phyloP scores from a whole-genome alignment of 2,113 vertebrate species.

The Cygnus buccinator region DNA sequence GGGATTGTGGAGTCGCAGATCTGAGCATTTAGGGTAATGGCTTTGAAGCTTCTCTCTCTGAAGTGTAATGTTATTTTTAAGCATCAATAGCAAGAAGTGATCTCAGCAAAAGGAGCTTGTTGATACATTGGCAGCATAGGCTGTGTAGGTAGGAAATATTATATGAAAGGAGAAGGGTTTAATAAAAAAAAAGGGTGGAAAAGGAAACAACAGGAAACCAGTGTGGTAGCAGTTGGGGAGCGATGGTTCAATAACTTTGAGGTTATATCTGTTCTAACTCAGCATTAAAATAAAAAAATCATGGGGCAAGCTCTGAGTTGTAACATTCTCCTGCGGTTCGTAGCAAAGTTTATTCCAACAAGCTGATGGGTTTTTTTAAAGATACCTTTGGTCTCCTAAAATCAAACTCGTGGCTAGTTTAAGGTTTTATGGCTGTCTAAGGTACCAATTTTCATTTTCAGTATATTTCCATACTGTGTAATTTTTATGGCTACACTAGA shows the following conservation, averaged over 20 bases:
- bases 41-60: background rate
- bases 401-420: background rate
- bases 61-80: background rate
- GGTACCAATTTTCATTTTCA: slow-evolving; percentile 46
- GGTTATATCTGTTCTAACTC: slow-evolving; percentile 16
- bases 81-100: background rate
- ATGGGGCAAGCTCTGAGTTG: background rate
- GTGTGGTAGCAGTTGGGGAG: background rate
- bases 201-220: background rate
- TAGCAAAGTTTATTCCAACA: slow-evolving; percentile 36
- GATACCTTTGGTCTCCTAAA: slow-evolving; percentile 24
- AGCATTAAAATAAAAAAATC: background rate
- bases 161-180: background rate
- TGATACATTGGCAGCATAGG: background rate
- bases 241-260: background rate
- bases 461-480: slow-evolving; percentile 26
- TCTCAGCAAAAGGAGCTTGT: background rate
- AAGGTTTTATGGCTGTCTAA: slow-evolving; percentile 25
- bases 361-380: background rate
- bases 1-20: background rate
- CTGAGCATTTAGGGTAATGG: background rate
- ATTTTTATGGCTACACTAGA: slow-evolving; percentile 38
- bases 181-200: background rate
- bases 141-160: background rate
- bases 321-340: slow-evolving; percentile 12